Conservation (phyloP, 2,113 vertebrate genomes). For the Hystrix brachyura region DNA sequence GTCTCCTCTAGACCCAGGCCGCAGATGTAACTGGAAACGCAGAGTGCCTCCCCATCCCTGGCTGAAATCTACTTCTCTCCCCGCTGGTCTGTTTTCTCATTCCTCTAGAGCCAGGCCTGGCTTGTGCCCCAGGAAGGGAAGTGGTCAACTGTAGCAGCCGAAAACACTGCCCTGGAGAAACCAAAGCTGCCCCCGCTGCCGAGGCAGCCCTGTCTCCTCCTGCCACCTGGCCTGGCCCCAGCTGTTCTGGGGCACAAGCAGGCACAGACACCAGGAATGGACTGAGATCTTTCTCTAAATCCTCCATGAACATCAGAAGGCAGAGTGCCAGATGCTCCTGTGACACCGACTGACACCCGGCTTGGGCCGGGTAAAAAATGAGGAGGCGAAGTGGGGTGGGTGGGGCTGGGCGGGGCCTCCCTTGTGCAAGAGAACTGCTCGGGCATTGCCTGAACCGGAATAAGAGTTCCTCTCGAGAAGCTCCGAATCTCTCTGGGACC, state of each 20-base stretch:
- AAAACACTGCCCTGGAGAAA: background rate
- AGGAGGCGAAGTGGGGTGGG: no score
- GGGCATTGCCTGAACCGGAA: background rate
- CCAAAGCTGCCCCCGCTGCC: background rate
- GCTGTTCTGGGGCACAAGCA: background rate
- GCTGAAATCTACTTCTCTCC: background rate
- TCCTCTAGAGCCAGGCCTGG: background rate
- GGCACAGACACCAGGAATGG: background rate
- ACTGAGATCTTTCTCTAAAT: background rate
- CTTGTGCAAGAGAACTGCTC: background rate
- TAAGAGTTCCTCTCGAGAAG: background rate
- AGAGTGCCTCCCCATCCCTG: background rate
- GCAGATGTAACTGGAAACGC: background rate
- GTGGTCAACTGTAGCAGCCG: background rate
- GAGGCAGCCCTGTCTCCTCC: background rate
- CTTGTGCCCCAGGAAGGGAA: conserved; percentile 33
- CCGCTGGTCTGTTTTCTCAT: background rate
- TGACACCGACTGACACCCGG: background rate
- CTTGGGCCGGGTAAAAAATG: background rate
- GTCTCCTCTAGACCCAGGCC: background rate
- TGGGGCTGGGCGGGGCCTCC: no score
- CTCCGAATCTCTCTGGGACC: background rate
- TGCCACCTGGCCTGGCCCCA: background rate
- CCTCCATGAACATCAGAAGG: background rate
- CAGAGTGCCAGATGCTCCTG: no score